Percentiles rank a stretch among this genome's conserved stretches.
phyloP scores from a whole-genome alignment of 2,113 vertebrate species.

The Sigmodon hispidus region DNA sequence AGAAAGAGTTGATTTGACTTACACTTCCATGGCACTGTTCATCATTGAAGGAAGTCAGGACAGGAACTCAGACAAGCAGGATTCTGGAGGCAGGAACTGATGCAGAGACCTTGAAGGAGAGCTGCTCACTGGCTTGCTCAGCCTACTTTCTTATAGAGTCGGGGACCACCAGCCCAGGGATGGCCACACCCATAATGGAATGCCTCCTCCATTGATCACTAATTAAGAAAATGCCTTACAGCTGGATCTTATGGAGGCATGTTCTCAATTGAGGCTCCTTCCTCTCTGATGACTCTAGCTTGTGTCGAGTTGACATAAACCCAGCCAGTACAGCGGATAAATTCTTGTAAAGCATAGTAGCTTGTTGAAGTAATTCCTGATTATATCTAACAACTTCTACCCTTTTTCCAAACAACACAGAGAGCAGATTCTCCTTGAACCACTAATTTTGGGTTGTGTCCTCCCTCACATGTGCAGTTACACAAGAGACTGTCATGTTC shows the following conservation, averaged over 20 bases:
- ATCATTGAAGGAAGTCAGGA: not conserved
- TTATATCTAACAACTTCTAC: not conserved
- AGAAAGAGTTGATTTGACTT: not conserved
- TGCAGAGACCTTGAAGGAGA: not conserved
- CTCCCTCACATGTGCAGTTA: not conserved
- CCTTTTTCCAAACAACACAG: not conserved
- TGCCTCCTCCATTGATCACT: not conserved
- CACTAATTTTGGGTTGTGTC: not conserved
- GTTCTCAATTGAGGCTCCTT: not conserved
- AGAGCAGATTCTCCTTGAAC: not conserved
- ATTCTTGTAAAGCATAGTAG: not conserved
- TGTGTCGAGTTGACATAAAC: not conserved
- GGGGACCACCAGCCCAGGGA: not conserved
- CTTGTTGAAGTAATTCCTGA: not conserved
- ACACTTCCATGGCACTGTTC: not conserved
- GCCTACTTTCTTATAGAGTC: not conserved
- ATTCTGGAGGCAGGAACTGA: not conserved
- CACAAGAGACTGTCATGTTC: conserved; percentile 31
- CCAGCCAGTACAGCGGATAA: not conserved
- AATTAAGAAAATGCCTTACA: not conserved
- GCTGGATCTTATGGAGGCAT: not conserved
- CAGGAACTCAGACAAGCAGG: not conserved
- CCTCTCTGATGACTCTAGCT: not conserved
- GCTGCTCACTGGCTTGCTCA: not conserved
- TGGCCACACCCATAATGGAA: not conserved